Conservation (phyloP, 2,113 vertebrate species). For the Eurystomus gularis region DNA sequence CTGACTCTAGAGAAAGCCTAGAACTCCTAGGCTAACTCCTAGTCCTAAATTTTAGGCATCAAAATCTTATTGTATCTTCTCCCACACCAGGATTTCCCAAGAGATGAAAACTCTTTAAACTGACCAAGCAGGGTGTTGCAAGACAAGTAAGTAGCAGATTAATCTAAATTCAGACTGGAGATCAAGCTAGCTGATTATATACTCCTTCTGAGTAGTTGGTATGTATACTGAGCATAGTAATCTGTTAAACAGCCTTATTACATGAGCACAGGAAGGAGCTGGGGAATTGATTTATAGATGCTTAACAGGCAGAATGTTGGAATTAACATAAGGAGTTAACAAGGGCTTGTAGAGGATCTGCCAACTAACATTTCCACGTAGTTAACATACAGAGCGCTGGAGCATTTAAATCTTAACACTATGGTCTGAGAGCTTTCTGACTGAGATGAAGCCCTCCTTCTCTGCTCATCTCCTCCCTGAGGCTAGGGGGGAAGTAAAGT, state of each 20-base stretch:
- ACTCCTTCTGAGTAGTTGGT: not conserved
- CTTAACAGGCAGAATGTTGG: not conserved
- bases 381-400: not conserved
- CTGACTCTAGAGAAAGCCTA: not conserved
- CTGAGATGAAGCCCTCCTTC: not conserved
- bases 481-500: not conserved
- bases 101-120: not conserved
- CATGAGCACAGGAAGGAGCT: not conserved
- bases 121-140: not conserved
- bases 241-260: not conserved
- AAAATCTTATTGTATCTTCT: not conserved
- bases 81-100: not conserved
- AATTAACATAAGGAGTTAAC: not conserved
- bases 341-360: not conserved
- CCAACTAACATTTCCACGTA: not conserved
- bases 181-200: not conserved
- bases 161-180: not conserved
- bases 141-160: not conserved
- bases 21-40: not conserved
- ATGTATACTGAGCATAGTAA: not conserved
- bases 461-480: not conserved
- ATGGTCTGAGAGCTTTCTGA: not conserved
- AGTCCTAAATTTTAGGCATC: not conserved
- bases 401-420: not conserved
- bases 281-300: not conserved